Evolutionary conservation across 1,140 invertebrate species (phyloP), one percentile per base, ranked within the genome.

Genomic region (Sitodiplosis mosellana): DNA sequence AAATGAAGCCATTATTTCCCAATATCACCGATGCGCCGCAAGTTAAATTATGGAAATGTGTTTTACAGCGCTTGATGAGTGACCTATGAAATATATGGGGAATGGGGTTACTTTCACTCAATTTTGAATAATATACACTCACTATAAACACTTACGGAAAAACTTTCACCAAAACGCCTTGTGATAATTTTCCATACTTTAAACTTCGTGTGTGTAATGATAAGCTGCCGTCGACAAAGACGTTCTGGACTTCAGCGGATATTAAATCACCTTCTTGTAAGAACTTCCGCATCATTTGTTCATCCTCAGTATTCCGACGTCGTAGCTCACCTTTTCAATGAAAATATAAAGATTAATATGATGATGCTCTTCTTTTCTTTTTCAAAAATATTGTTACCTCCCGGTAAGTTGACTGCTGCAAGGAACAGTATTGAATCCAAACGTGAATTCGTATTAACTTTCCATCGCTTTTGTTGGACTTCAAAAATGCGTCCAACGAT

Each of bases 1-100:
- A 99, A 46, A 99, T 81, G 54, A 83, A 95, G 1, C 96, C 95
- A 67, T 99, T 99, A 55, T 90, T 92, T 8, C 94, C 94, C 8
- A 99, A 73, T 48, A 99, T 95, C 8, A 99, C 68, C 52, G 81
- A 87, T 0, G 83, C 83, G 0, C 93, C 93, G 63, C 83, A 87
- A 1, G 84, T 78, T 33, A 99, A 69, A 65, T 87, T 87, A 59
- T 97, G 92, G 61, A 97, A 98, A 66, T 98, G 93, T 40, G 85
- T 92, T 65, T 99, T 99, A 45, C 88, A 77, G 19, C 91, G 72
- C 62, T 90, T 92, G 18, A 99, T 81, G 11, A 98, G 64, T n/a
- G 85, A 84, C n/a, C n/a, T n/a, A n/a, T n/a, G n/a, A n/a, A n/a
- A n/a, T n/a, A n/a, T n/a, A n/a, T n/a, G n/a, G n/a, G n/a, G n/a